Percentiles rank a stretch among this genome's conserved stretches.
phyloP scores from a whole-genome alignment of 1,140 invertebrate genomes.

The Cotesia vestalis region DNA sequence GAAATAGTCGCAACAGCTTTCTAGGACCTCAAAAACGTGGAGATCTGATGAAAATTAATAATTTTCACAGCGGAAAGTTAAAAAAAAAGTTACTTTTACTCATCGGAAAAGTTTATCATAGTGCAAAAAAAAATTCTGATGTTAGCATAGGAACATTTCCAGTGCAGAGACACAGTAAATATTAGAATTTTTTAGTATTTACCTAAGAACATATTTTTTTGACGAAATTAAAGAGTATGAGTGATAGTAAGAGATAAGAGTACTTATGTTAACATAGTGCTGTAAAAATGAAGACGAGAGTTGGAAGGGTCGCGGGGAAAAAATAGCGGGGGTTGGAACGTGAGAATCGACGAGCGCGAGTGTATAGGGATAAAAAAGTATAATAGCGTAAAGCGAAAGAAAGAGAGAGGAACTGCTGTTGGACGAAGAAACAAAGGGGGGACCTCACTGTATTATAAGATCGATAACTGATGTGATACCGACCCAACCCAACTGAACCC shows the following conservation, averaged over 20 bases:
- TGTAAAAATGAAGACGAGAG: conserved; percentile 21
- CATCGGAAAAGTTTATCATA: too few relatives aligned
- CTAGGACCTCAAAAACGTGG: too few relatives aligned
- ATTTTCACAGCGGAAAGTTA: too few relatives aligned
- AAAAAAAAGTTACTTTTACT: too few relatives aligned
- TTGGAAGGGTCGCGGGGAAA: conserved; percentile 29
- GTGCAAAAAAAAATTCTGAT: too few relatives aligned
- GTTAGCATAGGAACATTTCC: too few relatives aligned
- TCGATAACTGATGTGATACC: conserved; percentile 50
- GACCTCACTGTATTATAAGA: conserved; percentile 45
- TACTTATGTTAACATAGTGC: conserved; percentile 11
- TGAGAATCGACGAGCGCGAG: conserved; percentile 42
- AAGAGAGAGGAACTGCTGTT: conserved; percentile 29
- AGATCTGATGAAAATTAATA: too few relatives aligned
- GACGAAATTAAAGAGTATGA: conserved; percentile 19
- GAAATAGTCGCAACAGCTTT: too few relatives aligned
- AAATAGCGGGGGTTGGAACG: conserved; percentile 35
- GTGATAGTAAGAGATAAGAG: conserved; percentile 14
- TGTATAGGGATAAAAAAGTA: conserved; percentile 38
- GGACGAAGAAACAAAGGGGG: conserved; percentile 42
- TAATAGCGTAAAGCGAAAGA: conserved; percentile 40
- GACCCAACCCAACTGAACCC: conserved; percentile 49
- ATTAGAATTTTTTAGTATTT: too few relatives aligned
- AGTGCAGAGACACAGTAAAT: too few relatives aligned
- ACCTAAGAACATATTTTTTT: too few relatives aligned